Evolutionary conservation across 2,797 vertebrate genomes (phyloP), one percentile per base, ranked within the genome.

Genomic region (Halcyon smyrnensis): DNA sequence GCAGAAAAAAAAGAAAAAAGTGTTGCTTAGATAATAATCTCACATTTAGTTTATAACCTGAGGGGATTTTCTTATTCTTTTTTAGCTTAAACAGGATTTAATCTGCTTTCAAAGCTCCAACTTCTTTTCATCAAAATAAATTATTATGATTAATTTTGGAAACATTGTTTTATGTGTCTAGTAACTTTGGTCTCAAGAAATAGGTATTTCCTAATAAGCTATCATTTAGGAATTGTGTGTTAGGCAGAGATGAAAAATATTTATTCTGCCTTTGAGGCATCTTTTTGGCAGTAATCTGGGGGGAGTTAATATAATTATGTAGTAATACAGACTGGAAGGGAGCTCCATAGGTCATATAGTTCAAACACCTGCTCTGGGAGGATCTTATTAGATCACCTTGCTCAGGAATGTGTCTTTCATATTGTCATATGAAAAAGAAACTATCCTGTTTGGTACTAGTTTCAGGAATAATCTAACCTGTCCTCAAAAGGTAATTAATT

Each of bases 51-150:
- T 92, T 95, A 64, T 77, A 93, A 90, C 77, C 39, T 95, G 50
- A 32, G 84, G 96, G 54, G 24, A 59, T 91, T 92, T 90, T 54
- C 24, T 53, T 86, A 96, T 67, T 51, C 6, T 62, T 59, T 93
- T 77, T 91, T 95, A 82, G 43, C 87, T 90, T 96, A 93, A 96
- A 96, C 77, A 75, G 67, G 36, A 84, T 80, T 96, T 95, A 51
- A 91, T 97, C 83, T 93, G 51, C 74, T 97, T 97, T 97, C 93
- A 94, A 89, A 96, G 62, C 77, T 97, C 77, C 69, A 80, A 23
- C 82, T 96, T 93, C 92, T 97, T 95, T 96, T 48, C 83, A 65
- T 90, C 48, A 34, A 96, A 97, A 84, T 60, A 96, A 92, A 94
- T 90, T 0, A 91, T 96, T 95, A 56, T 92, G 75, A 63, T 95